These are phyloP conservation scores for Pardosa pseudoannulata DNA, from an alignment of 2,888 invertebrate species.

Conservation along the genomic window DNA sequence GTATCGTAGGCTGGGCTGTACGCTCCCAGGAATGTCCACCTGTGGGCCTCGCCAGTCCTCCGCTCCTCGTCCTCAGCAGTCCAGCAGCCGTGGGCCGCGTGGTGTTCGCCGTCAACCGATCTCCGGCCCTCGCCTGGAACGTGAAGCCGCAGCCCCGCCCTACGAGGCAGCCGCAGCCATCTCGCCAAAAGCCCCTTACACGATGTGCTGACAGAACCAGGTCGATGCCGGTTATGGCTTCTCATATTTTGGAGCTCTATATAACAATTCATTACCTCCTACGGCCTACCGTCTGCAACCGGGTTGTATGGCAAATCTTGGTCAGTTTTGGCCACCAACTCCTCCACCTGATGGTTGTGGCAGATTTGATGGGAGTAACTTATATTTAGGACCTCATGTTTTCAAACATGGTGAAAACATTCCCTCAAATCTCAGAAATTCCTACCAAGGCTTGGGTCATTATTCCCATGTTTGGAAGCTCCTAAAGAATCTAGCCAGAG, in stretches of 20 bases:
- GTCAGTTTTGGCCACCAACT: conserved; percentile 69
- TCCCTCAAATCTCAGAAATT: conserved; percentile 46
- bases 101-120: conserved; percentile 62
- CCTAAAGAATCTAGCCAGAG: conserved; percentile 58
- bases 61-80: not conserved
- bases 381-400: conserved; percentile 62
- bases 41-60: conserved; percentile 20
- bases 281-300: conserved; percentile 60
- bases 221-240: conserved; percentile 63
- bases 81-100: conserved; percentile 51
- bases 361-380: conserved; percentile 61
- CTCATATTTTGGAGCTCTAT: conserved; percentile 68
- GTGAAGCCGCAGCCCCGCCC: conserved; percentile 49
- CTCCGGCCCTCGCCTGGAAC: conserved; percentile 66
- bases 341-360: conserved; percentile 71
- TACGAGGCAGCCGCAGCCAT: conserved; percentile 61
- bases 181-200: conserved; percentile 52
- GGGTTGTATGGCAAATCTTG: conserved; percentile 61
- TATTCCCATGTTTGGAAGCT: conserved; percentile 68
- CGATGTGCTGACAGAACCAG: conserved; percentile 55
- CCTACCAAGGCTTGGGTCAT: conserved; percentile 56
- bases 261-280: conserved; percentile 65
- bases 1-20: too few species aligned
- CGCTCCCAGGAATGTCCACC: conserved; percentile 40
- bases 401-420: conserved; percentile 59